phyloP scores from a whole-genome alignment of 2,888 invertebrate species.

The Cheilosia variabilis region DNA sequence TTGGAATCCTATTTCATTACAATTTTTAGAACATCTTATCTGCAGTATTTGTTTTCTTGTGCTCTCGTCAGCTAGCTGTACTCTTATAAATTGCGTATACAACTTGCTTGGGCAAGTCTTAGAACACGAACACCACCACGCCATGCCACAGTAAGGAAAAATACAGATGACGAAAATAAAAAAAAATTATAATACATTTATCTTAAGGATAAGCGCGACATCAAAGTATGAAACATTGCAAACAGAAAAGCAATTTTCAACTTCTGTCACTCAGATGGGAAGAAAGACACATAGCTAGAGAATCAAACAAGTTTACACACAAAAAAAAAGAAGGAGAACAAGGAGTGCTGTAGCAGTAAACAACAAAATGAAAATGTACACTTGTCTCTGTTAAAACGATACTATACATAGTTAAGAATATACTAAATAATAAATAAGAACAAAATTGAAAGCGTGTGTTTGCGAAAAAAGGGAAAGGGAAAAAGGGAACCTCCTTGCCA shows the following conservation, averaged over 20 bases:
- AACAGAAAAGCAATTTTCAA: conserved; percentile 74
- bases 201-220: conserved; percentile 68
- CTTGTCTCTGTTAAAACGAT: conserved; percentile 45
- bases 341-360: conserved; percentile 5
- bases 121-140: conserved; percentile 6
- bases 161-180: neutral
- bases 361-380: neutral
- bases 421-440: conserved; percentile 33
- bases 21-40: conserved; percentile 2
- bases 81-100: too few species aligned
- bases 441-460: conserved; percentile 9
- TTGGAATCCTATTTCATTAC: neutral
- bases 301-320: conserved; percentile 34
- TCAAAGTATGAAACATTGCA: conserved; percentile 71
- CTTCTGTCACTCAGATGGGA: conserved; percentile 56
- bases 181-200: conserved; percentile 60
- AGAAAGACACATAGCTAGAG: conserved; percentile 3
- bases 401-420: conserved; percentile 34
- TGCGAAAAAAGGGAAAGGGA: neutral
- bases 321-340: conserved; percentile 27
- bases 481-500: conserved; percentile 21
- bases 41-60: conserved; percentile 12
- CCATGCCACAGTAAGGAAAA: neutral
- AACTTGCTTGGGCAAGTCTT: neutral
- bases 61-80: conserved; percentile 9